A percentile compares a stretch with the other conserved stretches of the same genome.
Conservation (phyloP, 2,888 invertebrate genomes). For the Lysandra coridon region DNA sequence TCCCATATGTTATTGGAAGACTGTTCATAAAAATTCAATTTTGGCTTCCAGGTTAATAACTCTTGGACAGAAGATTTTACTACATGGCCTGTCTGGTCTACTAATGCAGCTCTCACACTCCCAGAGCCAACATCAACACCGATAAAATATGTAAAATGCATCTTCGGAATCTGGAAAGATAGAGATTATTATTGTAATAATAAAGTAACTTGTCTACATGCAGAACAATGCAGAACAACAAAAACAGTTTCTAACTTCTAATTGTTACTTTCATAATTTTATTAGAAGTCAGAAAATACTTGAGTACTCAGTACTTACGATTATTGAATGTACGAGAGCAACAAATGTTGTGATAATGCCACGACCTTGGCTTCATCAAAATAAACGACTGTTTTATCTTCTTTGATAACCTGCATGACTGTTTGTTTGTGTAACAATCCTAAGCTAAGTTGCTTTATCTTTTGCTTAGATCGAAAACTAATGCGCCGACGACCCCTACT, state of each 20-base stretch:
- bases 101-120: conserved; percentile 92
- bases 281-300: background rate
- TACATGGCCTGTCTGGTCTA: conserved; percentile 85
- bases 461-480: background rate
- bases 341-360: conserved; percentile 20
- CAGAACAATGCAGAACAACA: background rate
- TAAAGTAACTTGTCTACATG: background rate
- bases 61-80: conserved; percentile 81
- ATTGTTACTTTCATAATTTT: background rate
- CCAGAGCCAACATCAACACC: conserved; percentile 97
- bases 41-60: conserved; percentile 89
- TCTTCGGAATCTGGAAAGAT: background rate
- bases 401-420: conserved; percentile 2
- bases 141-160: conserved; percentile 79
- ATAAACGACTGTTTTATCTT: conserved; percentile 27
- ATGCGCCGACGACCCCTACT: background rate
- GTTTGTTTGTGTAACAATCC: conserved; percentile 3
- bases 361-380: conserved; percentile 31
- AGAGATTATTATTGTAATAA: background rate
- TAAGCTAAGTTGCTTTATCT: background rate
- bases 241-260: background rate
- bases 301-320: conserved; percentile 13
- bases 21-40: conserved; percentile 91
- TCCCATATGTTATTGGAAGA: conserved; percentile 94
- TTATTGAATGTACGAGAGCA: background rate